phyloP scores from a whole-genome alignment of 1,140 invertebrate species.

The Euura lappo region DNA sequence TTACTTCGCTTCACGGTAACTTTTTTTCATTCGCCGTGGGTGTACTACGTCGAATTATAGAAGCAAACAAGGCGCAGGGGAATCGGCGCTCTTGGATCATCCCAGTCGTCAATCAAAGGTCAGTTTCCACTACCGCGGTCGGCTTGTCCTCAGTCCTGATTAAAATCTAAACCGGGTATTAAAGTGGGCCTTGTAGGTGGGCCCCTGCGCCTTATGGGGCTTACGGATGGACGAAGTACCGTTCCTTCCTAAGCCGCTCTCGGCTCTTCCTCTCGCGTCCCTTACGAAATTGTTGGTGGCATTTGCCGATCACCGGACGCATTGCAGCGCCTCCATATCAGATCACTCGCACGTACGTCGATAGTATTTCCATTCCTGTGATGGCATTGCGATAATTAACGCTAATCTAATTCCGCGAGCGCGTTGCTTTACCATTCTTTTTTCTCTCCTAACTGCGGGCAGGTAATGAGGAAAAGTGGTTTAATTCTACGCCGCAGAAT shows the following conservation, averaged over 20 bases:
- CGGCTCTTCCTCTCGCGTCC: neutral
- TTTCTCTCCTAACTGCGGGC: neutral
- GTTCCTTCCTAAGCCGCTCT: neutral
- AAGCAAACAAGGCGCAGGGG: neutral
- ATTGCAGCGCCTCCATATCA: too few relatives aligned
- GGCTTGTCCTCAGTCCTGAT: neutral
- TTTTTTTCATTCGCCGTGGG: neutral
- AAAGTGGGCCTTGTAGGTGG: conserved; percentile 1
- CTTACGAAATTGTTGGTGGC: neutral
- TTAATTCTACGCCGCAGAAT: too few relatives aligned
- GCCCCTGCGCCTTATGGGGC: neutral
- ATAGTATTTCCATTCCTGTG: too few relatives aligned
- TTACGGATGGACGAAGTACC: conserved; percentile 6
- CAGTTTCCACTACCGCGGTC: conserved; percentile 1
- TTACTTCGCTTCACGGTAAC: neutral
- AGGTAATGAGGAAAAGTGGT: neutral
- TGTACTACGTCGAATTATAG: neutral
- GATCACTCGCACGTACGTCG: too few relatives aligned
- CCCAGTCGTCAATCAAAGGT: conserved; percentile 2
- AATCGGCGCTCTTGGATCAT: neutral
- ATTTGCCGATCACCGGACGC: too few relatives aligned
- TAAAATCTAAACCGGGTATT: neutral
- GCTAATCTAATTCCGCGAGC: too few relatives aligned
- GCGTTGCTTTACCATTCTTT: neutral
- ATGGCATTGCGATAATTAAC: too few relatives aligned